A percentile compares a stretch with the other conserved stretches of the same genome.
Evolutionary conservation across 1,140 invertebrate genomes (phyloP).

Genomic region (Ceratina japonica): DNA sequence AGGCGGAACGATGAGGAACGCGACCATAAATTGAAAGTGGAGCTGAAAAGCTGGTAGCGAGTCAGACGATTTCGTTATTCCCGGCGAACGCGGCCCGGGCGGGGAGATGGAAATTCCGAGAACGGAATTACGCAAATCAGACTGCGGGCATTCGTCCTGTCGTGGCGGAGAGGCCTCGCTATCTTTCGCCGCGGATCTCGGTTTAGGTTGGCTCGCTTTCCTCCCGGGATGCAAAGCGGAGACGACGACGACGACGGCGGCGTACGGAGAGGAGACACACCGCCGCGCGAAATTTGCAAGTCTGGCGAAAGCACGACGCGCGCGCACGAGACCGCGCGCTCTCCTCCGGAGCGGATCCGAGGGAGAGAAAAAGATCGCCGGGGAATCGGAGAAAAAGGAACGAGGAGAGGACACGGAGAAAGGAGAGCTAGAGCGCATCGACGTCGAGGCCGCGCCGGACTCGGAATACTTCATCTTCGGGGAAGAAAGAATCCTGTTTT

Average conservation of each 20-base stretch:
- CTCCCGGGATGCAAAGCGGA: slow-evolving; percentile 39
- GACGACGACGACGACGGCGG: no score
- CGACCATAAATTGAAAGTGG: no score
- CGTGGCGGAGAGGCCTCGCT: slow-evolving; percentile 46
- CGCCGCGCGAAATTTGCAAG: slow-evolving; percentile 70
- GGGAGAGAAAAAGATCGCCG: slow-evolving; percentile 16
- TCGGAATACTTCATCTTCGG: slow-evolving; percentile 20
- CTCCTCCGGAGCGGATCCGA: neutral
- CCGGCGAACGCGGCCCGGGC: neutral
- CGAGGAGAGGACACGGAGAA: slow-evolving; percentile 10
- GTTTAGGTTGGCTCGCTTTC: slow-evolving; percentile 41
- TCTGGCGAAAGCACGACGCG: slow-evolving; percentile 67
- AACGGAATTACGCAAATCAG: slow-evolving; percentile 70
- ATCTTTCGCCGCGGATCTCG: slow-evolving; percentile 65
- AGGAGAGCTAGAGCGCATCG: neutral
- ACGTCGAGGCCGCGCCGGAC: neutral
- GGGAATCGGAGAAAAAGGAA: slow-evolving; percentile 31
- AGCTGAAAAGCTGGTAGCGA: no score
- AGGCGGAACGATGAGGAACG: neutral
- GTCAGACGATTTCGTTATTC: neutral
- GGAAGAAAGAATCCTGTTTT: slow-evolving; percentile 14
- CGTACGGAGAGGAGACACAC: slow-evolving; percentile 44
- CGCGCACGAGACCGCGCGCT: slow-evolving; percentile 11
- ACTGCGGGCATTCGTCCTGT: slow-evolving; percentile 51
- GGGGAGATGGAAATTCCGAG: slow-evolving; percentile 59